Evolutionary conservation across 1,140 invertebrate genomes (phyloP), one percentile per base, ranked within the genome.

Genomic region (Drosophila willistoni): DNA sequence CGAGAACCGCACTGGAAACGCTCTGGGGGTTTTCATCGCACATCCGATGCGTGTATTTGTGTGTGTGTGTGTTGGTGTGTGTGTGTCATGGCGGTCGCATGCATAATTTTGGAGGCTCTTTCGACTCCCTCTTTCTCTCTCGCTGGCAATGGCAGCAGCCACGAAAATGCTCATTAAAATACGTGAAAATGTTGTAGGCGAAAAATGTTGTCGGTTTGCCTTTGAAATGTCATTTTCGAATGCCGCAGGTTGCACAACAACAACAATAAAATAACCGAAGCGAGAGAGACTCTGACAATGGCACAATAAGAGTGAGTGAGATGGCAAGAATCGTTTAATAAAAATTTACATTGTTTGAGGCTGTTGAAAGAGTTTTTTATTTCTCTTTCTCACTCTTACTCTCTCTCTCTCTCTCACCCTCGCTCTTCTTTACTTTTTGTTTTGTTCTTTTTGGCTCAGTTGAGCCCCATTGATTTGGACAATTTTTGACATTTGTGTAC

Each of bases 151-250:
- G 14, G 14, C 34, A 39, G 33, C 62, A 22, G 80, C 29, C 65
- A 57, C 56, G 47, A 71, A 77, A 86, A 73, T 82, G 79, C 74
- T 83, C 77, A 89, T 83, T 77, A 83, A 87, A 83, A 79, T 67
- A 73, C 79, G 64, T 67, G 62, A 71, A 78, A 87, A 86, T 82
- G 71, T 83, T 82, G 82, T 81, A 81, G 77, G 68, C 77, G 65
- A 75, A 86, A 81, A 79, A 86, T 81, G 79, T 71, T 73, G 76
- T 83, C 66, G 79, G 79, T 73, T 83, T 79, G 76, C 59, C 70
- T 87, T 79, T 69, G 76, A 73, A 84, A 78, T 85, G 81, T 66
- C 68, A 75, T 74, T 85, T 85, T 69, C 61, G 56, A 62, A 67
- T 69, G 75, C 73, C 74, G 66, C 66, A 59, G 70, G 71, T 42